Evolutionary conservation across 2,113 vertebrate species (phyloP), one percentile per base, ranked within the genome.

Genomic region (Chrysemys picta): DNA sequence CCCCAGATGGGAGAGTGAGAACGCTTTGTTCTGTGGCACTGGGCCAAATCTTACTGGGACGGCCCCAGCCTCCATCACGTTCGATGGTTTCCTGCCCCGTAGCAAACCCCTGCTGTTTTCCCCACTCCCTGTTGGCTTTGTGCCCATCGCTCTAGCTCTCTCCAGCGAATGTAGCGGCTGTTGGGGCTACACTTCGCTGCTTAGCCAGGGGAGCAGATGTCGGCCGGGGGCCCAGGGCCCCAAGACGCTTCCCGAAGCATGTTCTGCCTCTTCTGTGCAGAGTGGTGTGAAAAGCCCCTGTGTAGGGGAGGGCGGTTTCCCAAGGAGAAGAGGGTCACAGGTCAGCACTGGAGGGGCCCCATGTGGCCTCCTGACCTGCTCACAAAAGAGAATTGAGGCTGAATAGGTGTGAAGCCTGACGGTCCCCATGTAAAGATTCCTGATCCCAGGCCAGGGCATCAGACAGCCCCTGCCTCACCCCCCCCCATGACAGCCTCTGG

Each of bases 401-500:
- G 47, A 49, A 65, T 2, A 24, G 5, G 24, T 21, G 27, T 19
- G 3, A 42, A 85, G 0, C 10, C 59, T 72, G 76, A 89, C 57
- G 65, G 31, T 14, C 62, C 45, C 85, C 3, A 0, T 6, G 49
- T 13, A 12, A n/a, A 27, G 1, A 19, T 17, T 17, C 50, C 14
- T 4, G 82, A 35, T 82, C 7, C 47, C 85, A 47, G 50, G 53
- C 10, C 72, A 38, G 75, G 62, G 65, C 35, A 5, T 69, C 65
- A 69, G 65, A 38, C 65, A 38, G 35, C 65, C 31, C 42, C 38
- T 76, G 24, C 24, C 16, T n/a, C n/a, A 8, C n/a, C 38, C 38
- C 5, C 0, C 5, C 0, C 16, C 1, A 11, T 2, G 38, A 8
- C 0, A 1, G 2, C 76, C 47, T 10, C n/a, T 72, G 5, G 19